Base-by-base conservation (phyloP, 2,888 invertebrate species). In the Erynnis tages region DNA sequence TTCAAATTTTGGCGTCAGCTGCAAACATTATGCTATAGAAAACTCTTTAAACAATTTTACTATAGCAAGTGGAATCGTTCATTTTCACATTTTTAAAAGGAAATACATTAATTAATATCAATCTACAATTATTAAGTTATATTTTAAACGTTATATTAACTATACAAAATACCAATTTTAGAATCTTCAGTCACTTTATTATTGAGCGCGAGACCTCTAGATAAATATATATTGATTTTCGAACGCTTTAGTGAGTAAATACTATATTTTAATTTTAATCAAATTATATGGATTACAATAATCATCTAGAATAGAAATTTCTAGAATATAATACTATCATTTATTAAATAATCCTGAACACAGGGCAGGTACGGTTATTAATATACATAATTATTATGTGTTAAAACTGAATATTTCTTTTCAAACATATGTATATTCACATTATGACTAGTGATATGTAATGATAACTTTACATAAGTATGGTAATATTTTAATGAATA, bases 371-470 rank as follows among this genome's bases (percentile, higher is more conserved):
- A 88, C 87, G 66, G 78, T 79, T 57, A 67, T 59, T 76, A 80
- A 74, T 74, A 69, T 67, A 66, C 65, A 60, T 66, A 67, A 74
- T 74, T 69, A 68, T 67, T 66, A 61, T 67, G 68, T 69, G 69
- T 73, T 67, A 70, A 68, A 72, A 70, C 67, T 74, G 66, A 66
- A 69, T 68, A 73, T 76, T 72, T 71, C 11, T 2, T 25, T 19
- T 16, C 23, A 25, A 27, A 43, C 45, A 54, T 72, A 73, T 73
- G 68, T 69, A 71, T 71, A 64, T 61, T 61, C 76, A 4, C 70
- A 63, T 76, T 80, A 82, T 88, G 88, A 88, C 88, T 88, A 88
- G 88, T 87, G 86, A 88, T 88, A 88, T 88, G 88, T 85, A 77
- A 84, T 74, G 82, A 84, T 82, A 85, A 83, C 81, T 82, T 76